These are phyloP conservation scores for Pseudotriccus pelzelni DNA, from an alignment of 2,797 vertebrate species.

Conservation along the genomic window DNA sequence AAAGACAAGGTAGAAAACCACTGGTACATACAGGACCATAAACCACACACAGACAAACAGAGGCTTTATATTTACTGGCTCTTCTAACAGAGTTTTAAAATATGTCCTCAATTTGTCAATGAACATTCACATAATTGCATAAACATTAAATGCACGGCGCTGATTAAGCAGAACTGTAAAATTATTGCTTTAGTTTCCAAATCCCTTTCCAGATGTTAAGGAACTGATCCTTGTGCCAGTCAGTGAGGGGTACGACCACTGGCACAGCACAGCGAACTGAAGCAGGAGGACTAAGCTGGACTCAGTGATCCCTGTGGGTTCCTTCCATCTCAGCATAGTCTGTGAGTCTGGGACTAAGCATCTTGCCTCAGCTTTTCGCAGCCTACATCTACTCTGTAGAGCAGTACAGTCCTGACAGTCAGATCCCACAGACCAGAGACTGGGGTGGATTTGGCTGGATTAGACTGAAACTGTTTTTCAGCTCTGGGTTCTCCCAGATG, in stretches of 20 bases:
- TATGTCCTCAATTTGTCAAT: not conserved
- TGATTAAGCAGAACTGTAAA: not conserved
- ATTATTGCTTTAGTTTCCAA: not conserved
- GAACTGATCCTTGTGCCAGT: not conserved
- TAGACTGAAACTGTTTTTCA: not conserved
- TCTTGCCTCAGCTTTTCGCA: not conserved
- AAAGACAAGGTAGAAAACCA: not conserved
- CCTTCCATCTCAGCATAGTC: not conserved
- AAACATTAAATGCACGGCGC: not conserved
- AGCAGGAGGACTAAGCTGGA: not conserved
- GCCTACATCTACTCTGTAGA: not conserved
- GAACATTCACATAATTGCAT: not conserved
- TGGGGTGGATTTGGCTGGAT: not conserved
- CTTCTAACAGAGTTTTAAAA: not conserved
- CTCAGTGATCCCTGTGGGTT: not conserved
- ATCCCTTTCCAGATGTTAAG: not conserved
- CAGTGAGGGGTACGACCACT: not conserved
- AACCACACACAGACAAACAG: not conserved
- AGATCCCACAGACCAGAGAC: not conserved
- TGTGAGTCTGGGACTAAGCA: not conserved
- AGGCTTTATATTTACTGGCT: not conserved
- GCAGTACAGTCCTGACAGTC: not conserved
- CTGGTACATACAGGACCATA: not conserved
- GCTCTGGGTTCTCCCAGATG: not conserved
- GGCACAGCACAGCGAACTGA: not conserved